Conservation (phyloP, 2,797 vertebrate species). For the Adelosebastes latens region DNA sequence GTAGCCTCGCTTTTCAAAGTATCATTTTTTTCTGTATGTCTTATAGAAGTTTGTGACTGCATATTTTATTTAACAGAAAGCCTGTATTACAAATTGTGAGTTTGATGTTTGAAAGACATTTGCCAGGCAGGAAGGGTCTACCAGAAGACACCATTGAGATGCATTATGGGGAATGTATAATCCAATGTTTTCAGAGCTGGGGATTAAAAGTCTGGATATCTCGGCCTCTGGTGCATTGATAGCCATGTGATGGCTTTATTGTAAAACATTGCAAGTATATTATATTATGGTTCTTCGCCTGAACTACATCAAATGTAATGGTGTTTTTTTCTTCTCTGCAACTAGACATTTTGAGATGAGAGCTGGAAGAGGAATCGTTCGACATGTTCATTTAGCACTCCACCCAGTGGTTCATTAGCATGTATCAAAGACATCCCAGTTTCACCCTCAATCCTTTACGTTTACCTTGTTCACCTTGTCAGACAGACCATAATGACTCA, state of each 20-base stretch:
- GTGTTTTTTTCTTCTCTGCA: not conserved
- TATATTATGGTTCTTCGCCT: not conserved
- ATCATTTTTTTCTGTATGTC: not conserved
- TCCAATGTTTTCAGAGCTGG: not conserved
- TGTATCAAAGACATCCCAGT: not conserved
- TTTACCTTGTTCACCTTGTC: conserved; percentile 21
- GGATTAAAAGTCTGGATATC: not conserved
- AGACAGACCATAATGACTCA: not conserved
- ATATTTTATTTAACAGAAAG: not conserved
- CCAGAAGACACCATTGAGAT: not conserved
- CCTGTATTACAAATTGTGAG: not conserved
- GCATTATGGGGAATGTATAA: not conserved
- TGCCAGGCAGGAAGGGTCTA: not conserved
- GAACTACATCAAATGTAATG: too few species aligned
- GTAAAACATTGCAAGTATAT: too few species aligned
- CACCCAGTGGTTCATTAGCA: conserved; percentile 5
- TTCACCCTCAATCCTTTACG: not conserved
- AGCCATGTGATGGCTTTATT: too few species aligned
- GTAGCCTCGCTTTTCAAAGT: not conserved
- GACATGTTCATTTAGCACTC: not conserved
- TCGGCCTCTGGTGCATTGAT: not conserved
- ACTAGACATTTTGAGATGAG: not conserved
- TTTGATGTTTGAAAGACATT: not conserved
- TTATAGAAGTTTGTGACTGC: not conserved
- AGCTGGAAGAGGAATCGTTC: too few species aligned